A percentile compares a stretch with the other conserved stretches of the same genome.
phyloP scores from a whole-genome alignment of 1,140 invertebrate genomes.

The Radopholus similis region DNA sequence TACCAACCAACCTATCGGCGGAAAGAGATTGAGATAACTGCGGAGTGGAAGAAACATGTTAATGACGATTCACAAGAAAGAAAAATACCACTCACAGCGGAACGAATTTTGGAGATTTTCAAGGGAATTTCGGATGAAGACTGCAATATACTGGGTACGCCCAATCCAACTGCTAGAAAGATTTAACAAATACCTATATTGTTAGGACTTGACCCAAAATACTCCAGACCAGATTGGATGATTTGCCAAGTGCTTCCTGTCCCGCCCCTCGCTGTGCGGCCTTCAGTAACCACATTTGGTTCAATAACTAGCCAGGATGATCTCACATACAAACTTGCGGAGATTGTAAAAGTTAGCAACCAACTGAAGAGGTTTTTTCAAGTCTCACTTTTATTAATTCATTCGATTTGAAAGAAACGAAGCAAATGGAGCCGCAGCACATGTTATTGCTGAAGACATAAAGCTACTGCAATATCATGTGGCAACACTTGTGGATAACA shows the following conservation, averaged over 20 bases:
- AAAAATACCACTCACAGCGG: conserved; percentile 85
- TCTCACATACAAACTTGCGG: conserved; percentile 94
- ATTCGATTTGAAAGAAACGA: no score
- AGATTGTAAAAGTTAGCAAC: conserved; percentile 98
- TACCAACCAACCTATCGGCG: conserved; percentile 89
- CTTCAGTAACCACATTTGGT: conserved; percentile 97
- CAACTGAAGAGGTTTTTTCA: conserved; percentile 68
- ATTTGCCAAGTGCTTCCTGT: conserved; percentile 93
- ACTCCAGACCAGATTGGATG: conserved; percentile 98
- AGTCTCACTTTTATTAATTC: conserved; percentile 54
- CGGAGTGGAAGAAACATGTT: conserved; percentile 88
- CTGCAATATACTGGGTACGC: conserved; percentile 76
- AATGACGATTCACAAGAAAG: conserved; percentile 91
- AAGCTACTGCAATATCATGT: conserved; percentile 98
- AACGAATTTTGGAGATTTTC: conserved; percentile 90
- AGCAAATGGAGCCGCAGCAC: conserved; percentile 87
- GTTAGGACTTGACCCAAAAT: conserved; percentile 64
- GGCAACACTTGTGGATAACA: conserved; percentile 94
- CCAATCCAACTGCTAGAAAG: conserved; percentile 66
- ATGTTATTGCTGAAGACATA: conserved; percentile 91
- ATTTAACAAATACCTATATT: conserved; percentile 17
- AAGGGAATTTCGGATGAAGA: conserved; percentile 97
- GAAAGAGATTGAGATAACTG: conserved; percentile 80
- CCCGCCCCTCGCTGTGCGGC: conserved; percentile 82
- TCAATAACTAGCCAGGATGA: conserved; percentile 96